These are phyloP conservation scores for Maconellicoccus hirsutus DNA, from an alignment of 1,140 invertebrate species.

Conservation along the genomic window DNA sequence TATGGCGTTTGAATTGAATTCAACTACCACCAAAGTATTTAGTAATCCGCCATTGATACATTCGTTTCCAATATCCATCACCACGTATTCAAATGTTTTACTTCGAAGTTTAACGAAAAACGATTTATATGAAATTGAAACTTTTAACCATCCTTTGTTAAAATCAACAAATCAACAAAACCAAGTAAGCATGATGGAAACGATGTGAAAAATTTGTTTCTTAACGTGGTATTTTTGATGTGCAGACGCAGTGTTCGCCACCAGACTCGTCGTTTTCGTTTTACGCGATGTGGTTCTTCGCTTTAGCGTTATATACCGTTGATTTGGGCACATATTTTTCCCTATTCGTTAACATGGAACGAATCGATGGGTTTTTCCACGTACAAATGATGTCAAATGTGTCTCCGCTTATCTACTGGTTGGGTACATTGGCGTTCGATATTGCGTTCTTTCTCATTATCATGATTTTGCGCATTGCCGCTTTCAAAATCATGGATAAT, in stretches of 20 bases:
- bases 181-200: too few species aligned
- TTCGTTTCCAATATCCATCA: conserved; percentile 37
- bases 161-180: too few species aligned
- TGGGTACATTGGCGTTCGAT: not conserved
- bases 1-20: conserved; percentile 22
- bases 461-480: not conserved
- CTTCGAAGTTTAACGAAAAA: conserved; percentile 31
- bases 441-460: not conserved
- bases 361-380: not conserved
- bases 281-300: not conserved
- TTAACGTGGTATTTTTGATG: too few species aligned
- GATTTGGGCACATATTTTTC: not conserved
- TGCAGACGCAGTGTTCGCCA: too few species aligned
- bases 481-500: not conserved
- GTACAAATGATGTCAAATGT: conserved; percentile 6
- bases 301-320: not conserved
- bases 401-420: not conserved
- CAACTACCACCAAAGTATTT: conserved; percentile 21
- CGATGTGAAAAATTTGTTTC: too few species aligned
- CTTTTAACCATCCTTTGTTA: conserved; percentile 46
- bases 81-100: conserved; percentile 37
- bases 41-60: conserved; percentile 37
- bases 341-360: not conserved
- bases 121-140: conserved; percentile 38
- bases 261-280: not conserved